Percentiles rank a stretch among this genome's conserved stretches.
These are phyloP conservation scores for Ridgeia piscesae DNA, from an alignment of 1,140 invertebrate species.

Conservation along the genomic window DNA sequence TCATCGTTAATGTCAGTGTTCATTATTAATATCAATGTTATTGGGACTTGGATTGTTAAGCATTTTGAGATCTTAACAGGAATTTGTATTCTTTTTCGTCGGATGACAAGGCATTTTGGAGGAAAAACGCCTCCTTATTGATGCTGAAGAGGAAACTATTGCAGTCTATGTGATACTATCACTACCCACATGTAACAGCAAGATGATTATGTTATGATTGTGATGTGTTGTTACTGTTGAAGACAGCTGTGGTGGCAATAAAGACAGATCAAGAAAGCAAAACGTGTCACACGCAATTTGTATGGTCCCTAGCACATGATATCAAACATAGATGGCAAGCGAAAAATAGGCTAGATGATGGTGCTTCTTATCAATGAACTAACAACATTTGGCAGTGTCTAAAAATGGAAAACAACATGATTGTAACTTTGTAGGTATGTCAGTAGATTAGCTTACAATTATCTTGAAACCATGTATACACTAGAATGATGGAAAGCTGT, in stretches of 20 bases:
- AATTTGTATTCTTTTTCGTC: too few relatives aligned
- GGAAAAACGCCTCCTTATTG: background rate
- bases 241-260: background rate
- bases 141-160: background rate
- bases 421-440: too few relatives aligned
- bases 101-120: background rate
- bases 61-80: background rate
- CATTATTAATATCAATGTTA: background rate
- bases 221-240: background rate
- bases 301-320: too few relatives aligned
- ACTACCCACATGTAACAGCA: background rate
- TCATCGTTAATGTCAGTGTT: background rate
- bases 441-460: too few relatives aligned
- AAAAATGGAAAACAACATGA: too few relatives aligned
- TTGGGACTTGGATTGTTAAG: background rate
- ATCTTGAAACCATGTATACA: too few relatives aligned
- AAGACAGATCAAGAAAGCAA: background rate
- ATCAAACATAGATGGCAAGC: too few relatives aligned
- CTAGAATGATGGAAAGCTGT: too few relatives aligned
- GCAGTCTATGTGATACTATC: background rate
- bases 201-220: background rate
- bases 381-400: too few relatives aligned
- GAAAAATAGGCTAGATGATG: too few relatives aligned
- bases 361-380: too few relatives aligned
- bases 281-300: background rate